These are phyloP conservation scores for Aphaenogaster ashmeadi DNA, from an alignment of 1,140 invertebrate species.

Conservation along the genomic window DNA sequence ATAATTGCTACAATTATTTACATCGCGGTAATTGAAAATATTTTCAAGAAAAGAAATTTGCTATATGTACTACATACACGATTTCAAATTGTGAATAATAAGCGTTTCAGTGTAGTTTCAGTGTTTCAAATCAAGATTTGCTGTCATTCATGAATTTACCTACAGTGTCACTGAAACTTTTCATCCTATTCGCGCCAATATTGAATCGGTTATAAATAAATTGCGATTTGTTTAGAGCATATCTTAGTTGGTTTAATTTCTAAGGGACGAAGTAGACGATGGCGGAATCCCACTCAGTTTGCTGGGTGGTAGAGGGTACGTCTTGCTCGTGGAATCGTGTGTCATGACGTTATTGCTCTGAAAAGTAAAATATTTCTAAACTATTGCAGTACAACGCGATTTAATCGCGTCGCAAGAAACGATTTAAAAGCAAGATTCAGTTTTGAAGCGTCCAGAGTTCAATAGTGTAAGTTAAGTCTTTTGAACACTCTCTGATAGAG, in stretches of 20 bases:
- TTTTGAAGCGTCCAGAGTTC: conserved; percentile 68
- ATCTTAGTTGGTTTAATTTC: conserved; percentile 35
- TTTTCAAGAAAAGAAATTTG: neutral
- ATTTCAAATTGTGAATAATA: neutral
- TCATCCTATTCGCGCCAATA: neutral
- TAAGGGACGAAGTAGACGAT: conserved; percentile 18
- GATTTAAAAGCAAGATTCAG: neutral
- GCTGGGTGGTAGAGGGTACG: conserved; percentile 23
- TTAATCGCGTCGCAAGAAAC: conserved; percentile 5
- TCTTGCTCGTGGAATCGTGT: conserved; percentile 32
- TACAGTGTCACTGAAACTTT: neutral
- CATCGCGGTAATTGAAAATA: neutral
- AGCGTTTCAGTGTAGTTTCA: neutral
- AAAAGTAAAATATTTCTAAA: conserved; percentile 64
- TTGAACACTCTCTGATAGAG: neutral
- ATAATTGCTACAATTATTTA: conserved; percentile 47
- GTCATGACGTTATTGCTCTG: conserved; percentile 68
- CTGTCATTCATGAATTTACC: neutral
- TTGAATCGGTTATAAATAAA: conserved; percentile 13
- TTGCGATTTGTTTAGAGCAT: conserved; percentile 15
- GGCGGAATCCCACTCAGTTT: conserved; percentile 51
- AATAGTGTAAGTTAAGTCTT: conserved; percentile 61
- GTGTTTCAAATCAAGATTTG: neutral
- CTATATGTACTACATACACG: neutral
- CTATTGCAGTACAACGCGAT: conserved; percentile 8